Evolutionary conservation across 2,888 invertebrate genomes (phyloP), one percentile per base, ranked within the genome.

Genomic region (Parnassius orleans): DNA sequence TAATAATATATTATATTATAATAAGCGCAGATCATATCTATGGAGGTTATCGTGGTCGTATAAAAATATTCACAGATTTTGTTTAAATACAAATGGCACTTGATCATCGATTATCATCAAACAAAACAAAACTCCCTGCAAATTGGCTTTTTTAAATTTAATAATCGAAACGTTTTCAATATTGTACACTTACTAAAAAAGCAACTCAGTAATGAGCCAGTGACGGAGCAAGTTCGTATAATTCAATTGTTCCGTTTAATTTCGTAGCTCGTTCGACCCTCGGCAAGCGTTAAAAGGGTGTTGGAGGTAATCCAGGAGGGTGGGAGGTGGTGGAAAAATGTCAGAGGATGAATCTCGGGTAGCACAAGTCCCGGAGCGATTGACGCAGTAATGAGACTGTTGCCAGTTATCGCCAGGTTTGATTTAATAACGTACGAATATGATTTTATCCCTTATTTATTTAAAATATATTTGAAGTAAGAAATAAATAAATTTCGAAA

Each of bases 201-300:
- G 69, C 65, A 70, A 70, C 82, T 78, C 70, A 81, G 81, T 83
- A 69, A 69, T 57, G 60, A 69, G 68, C 68, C 65, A 65, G 66
- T 57, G 69, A 83, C 71, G 77, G 83, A 80, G 71, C 75, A 82
- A 72, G 84, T 83, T 87, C 71, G 71, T 79, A 74, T 80, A 80
- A 85, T 83, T 82, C 73, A 80, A 86, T 84, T 81, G 77, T 68
- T 73, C 69, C 80, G 75, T 87, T 87, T 82, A 87, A 89, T 88
- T 84, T 84, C 72, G 75, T 71, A 69, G 72, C 71, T 67, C 69
- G 74, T 69, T 76, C 74, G 71, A 73, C 81, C 83, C 84, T 77
- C 75, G 68, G 72, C 75, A 82, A 79, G 86, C 82, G 86, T 81
- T 81, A 86, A 84, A 83, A 84, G 85, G 85, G 80, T 76, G 78